phyloP scores from a whole-genome alignment of 92 coral and sea anemone genomes.

The Phymanthus crucifer region DNA sequence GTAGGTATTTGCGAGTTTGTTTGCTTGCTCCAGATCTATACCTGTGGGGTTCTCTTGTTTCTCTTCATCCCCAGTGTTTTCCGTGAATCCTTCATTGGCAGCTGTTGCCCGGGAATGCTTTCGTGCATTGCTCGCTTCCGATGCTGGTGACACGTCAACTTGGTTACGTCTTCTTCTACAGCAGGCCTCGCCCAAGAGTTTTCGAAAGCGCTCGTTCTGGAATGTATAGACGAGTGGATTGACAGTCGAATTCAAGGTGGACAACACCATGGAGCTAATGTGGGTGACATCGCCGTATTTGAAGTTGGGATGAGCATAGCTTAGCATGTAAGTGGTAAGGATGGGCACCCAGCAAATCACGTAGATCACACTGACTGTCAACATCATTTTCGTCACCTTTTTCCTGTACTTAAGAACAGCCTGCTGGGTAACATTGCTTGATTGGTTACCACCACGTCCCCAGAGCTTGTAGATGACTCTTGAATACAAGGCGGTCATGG shows the following conservation, averaged over 20 bases:
- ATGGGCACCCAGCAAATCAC: slow-evolving; percentile 57
- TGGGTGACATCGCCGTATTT: slow-evolving; percentile 51
- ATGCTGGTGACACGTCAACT: neutral
- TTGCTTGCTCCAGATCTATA: neutral
- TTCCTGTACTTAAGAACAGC: slow-evolving; percentile 59
- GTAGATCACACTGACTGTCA: slow-evolving; percentile 54
- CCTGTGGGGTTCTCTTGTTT: neutral
- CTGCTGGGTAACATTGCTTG: slow-evolving; percentile 33
- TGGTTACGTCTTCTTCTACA: slow-evolving; percentile 26
- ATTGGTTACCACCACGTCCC: slow-evolving; percentile 28
- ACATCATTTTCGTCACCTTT: slow-evolving; percentile 58
- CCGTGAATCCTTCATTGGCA: neutral
- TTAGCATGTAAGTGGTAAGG: slow-evolving; percentile 53
- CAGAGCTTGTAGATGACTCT: slow-evolving; percentile 54
- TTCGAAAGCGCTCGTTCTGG: slow-evolving; percentile 60
- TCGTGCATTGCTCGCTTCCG: neutral
- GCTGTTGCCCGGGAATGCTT: neutral
- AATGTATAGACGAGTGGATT: slow-evolving; percentile 62
- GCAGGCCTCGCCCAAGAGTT: slow-evolving; percentile 22
- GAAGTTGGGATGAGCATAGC: slow-evolving; percentile 29
- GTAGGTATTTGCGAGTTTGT: neutral
- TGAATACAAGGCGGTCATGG: slow-evolving; percentile 49
- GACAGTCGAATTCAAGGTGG: slow-evolving; percentile 55
- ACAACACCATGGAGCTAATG: slow-evolving; percentile 41
- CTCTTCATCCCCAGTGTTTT: slow-evolving; percentile 1